Evolutionary conservation across 2,888 invertebrate species (phyloP).

Genomic region (Rhingia campestris): DNA sequence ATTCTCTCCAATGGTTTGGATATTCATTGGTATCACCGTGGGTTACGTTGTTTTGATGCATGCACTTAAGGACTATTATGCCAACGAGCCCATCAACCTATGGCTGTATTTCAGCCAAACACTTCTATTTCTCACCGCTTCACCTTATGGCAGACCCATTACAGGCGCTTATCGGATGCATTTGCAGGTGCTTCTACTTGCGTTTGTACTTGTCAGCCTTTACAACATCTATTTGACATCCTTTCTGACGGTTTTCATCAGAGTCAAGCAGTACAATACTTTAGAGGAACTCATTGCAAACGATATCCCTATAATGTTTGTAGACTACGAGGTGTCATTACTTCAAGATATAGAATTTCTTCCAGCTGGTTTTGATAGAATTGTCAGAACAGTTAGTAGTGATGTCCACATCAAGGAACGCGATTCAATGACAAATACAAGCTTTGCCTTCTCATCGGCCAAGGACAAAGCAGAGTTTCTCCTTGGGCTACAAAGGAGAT

Average conservation of each 20-base stretch:
- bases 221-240: slow-evolving; percentile 48
- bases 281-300: slow-evolving; percentile 41
- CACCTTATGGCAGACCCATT: background rate
- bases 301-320: slow-evolving; percentile 31
- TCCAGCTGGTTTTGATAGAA: slow-evolving; percentile 23
- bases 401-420: background rate
- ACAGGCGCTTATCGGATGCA: slow-evolving; percentile 30
- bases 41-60: slow-evolving; percentile 25
- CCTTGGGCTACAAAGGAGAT: background rate
- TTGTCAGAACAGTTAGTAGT: background rate
- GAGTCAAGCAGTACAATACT: slow-evolving; percentile 40
- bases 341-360: background rate
- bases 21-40: slow-evolving; percentile 7
- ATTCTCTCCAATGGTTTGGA: slow-evolving; percentile 30
- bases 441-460: slow-evolving; percentile 24
- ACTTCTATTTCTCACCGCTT: slow-evolving; percentile 12
- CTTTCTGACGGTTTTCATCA: slow-evolving; percentile 45
- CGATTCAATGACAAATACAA: slow-evolving; percentile 36
- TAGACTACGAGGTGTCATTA: background rate
- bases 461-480: slow-evolving; percentile 31
- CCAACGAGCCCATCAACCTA: background rate
- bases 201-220: slow-evolving; percentile 39
- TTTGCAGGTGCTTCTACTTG: slow-evolving; percentile 27
- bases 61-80: background rate
- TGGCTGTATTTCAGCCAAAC: slow-evolving; percentile 40